Conservation (phyloP, 2,888 invertebrate genomes). For the Eustalomyia histrio region DNA sequence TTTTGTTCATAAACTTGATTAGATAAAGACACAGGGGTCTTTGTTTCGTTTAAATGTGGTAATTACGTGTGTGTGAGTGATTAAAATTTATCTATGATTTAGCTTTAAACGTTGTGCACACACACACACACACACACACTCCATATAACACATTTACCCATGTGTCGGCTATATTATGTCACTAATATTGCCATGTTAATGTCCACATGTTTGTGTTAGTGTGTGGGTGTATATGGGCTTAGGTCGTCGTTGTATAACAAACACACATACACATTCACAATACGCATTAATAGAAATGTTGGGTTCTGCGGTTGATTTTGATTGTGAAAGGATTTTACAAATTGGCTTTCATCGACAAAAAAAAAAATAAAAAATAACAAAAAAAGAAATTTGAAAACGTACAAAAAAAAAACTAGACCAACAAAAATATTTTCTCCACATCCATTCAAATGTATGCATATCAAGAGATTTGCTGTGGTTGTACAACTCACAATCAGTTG, state of each 20-base stretch:
- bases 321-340: constrained; percentile 78
- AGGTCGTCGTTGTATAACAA: constrained; percentile 24
- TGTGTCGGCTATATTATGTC: constrained; percentile 50
- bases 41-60: not conserved
- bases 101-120: constrained; percentile 2
- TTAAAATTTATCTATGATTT: not conserved
- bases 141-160: too few relatives aligned
- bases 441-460: constrained; percentile 30
- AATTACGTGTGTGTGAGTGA: not conserved
- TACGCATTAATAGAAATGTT: constrained; percentile 30
- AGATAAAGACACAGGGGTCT: too few relatives aligned
- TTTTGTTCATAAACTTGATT: too few relatives aligned
- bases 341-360: constrained; percentile 72
- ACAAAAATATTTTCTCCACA: constrained; percentile 31
- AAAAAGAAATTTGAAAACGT: constrained; percentile 18
- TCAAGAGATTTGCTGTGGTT: constrained; percentile 65
- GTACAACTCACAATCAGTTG: constrained; percentile 63
- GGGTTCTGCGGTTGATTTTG: constrained; percentile 76
- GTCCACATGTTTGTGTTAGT: not conserved
- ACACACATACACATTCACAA: not conserved
- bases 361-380: constrained; percentile 45
- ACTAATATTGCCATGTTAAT: constrained; percentile 33
- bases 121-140: not conserved
- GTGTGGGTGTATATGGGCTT: constrained; percentile 21
- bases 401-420: constrained; percentile 34